A percentile compares a stretch with the other conserved stretches of the same genome.
Conservation (phyloP, 2,888 invertebrate species). For the Melanotus villosus region DNA sequence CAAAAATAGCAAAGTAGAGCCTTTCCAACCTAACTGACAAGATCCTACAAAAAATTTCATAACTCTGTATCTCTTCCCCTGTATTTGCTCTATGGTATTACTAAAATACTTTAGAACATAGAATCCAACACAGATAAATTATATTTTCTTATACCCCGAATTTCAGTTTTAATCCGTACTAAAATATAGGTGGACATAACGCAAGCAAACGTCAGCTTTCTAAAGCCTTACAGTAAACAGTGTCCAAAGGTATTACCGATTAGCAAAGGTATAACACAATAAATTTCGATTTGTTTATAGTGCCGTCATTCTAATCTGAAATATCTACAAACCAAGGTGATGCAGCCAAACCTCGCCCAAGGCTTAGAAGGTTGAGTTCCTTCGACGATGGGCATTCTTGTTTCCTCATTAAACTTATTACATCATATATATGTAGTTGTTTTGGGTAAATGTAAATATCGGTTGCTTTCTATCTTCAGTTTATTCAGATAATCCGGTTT, state of each 20-base stretch:
- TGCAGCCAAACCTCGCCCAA: slow-evolving; percentile 12
- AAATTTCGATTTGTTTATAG: slow-evolving; percentile 14
- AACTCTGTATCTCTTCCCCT: too few species aligned
- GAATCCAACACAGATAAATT: too few species aligned
- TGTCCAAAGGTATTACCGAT: slow-evolving; percentile 8
- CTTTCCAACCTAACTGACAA: too few species aligned
- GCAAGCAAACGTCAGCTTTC: neutral
- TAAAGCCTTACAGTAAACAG: neutral
- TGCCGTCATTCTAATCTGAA: slow-evolving; percentile 6
- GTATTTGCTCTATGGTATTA: too few species aligned
- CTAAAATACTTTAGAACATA: too few species aligned
- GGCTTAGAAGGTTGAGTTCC: slow-evolving; percentile 5
- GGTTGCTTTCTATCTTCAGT: too few species aligned
- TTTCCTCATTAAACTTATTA: neutral
- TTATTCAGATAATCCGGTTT: too few species aligned
- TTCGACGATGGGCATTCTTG: neutral
- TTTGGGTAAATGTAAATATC: neutral
- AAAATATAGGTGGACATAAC: neutral
- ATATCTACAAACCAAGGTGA: slow-evolving; percentile 15
- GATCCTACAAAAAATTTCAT: too few species aligned
- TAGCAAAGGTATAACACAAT: slow-evolving; percentile 7
- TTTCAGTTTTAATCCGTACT: neutral
- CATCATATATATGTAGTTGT: neutral
- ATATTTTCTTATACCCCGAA: too few species aligned
- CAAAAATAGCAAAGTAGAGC: too few species aligned